Evolutionary conservation across 2,888 invertebrate species (phyloP).

Genomic region (Helicoverpa assulta): DNA sequence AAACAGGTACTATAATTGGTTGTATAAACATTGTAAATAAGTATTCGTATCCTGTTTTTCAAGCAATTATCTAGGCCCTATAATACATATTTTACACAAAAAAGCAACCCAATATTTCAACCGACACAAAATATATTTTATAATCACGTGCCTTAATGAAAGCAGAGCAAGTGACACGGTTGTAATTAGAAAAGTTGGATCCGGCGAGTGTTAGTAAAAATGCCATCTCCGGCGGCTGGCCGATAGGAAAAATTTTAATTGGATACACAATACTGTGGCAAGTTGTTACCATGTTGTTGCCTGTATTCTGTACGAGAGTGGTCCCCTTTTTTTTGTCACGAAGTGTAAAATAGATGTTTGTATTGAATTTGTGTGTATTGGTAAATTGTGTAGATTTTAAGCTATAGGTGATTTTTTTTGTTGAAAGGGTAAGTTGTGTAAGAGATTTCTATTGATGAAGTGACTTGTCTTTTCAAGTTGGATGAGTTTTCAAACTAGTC

Average conservation of each 20-base stretch:
- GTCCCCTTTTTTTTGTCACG: constrained; percentile 17
- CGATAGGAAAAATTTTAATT: constrained; percentile 77
- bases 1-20: too few relatives aligned
- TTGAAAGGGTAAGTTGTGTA: too few relatives aligned
- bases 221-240: constrained; percentile 66
- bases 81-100: neutral
- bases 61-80: too few relatives aligned
- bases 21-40: neutral
- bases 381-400: too few relatives aligned
- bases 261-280: constrained; percentile 73
- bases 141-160: constrained; percentile 56
- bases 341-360: constrained; percentile 2
- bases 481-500: too few relatives aligned
- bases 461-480: too few relatives aligned
- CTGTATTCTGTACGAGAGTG: constrained; percentile 1
- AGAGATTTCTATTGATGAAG: too few relatives aligned
- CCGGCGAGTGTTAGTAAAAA: constrained; percentile 68
- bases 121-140: constrained; percentile 28
- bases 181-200: constrained; percentile 82
- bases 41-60: too few relatives aligned
- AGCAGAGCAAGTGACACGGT: constrained; percentile 51
- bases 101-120: constrained; percentile 1
- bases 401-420: too few relatives aligned
- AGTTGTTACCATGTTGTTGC: constrained; percentile 35
- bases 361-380: neutral